These are phyloP conservation scores for Muschampia plurimacula DNA, from an alignment of 2,888 invertebrate genomes.

Conservation along the genomic window DNA sequence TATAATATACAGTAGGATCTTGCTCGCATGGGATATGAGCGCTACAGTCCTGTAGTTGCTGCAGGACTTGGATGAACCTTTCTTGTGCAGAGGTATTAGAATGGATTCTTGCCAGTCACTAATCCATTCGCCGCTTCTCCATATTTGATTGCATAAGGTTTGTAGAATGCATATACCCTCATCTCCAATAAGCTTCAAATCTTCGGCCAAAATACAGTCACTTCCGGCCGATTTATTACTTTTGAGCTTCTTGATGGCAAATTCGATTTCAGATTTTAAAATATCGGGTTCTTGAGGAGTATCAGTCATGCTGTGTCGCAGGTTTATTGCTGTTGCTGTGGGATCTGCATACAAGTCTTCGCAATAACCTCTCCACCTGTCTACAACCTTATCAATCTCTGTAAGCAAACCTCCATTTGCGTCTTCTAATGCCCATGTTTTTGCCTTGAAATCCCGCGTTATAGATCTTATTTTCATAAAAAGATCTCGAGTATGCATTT, in stretches of 20 bases:
- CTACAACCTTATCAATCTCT: constrained; percentile 8
- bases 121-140: constrained; percentile 19
- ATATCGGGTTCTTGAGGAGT: constrained; percentile 4
- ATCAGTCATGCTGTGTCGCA: not conserved
- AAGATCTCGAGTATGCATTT: not conserved
- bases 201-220: constrained; percentile 7
- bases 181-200: not conserved
- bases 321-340: not conserved
- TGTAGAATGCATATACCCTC: constrained; percentile 4
- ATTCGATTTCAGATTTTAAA: constrained; percentile 3
- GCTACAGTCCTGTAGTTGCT: constrained; percentile 17
- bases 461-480: not conserved
- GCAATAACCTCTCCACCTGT: constrained; percentile 12
- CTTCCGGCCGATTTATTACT: constrained; percentile 3
- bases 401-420: not conserved
- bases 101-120: constrained; percentile 19
- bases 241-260: constrained; percentile 5
- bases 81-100: constrained; percentile 22
- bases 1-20: constrained; percentile 11
- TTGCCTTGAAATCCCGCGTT: constrained; percentile 10
- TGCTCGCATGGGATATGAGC: constrained; percentile 22
- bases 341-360: constrained; percentile 1
- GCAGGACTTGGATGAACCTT: constrained; percentile 50
- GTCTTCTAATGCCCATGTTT: constrained; percentile 13
- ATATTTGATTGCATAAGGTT: constrained; percentile 11